Evolutionary conservation across 2,888 invertebrate genomes (phyloP).

Genomic region (Anthophora plumipes): DNA sequence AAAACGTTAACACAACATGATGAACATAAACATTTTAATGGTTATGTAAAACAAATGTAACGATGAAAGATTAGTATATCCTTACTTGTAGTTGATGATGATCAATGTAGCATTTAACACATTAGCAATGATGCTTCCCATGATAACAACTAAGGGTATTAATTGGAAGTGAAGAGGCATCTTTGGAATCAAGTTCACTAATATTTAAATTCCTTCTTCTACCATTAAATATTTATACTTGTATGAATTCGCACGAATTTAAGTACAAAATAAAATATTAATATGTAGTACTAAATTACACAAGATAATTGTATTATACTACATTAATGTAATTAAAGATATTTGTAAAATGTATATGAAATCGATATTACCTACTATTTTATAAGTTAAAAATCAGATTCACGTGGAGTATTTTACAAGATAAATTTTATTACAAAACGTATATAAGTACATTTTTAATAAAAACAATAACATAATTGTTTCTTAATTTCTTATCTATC

Average conservation of each 20-base stretch:
- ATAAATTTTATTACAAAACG: conserved; percentile 59
- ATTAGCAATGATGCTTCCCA: conserved; percentile 39
- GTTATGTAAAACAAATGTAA: conserved; percentile 39
- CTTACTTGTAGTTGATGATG: conserved; percentile 47
- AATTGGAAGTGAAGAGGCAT: conserved; percentile 37
- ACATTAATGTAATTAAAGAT: conserved; percentile 27
- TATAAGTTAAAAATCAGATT: conserved; percentile 44
- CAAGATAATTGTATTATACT: conserved; percentile 9
- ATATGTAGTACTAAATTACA: conserved; percentile 22
- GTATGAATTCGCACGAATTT: conserved; percentile 14
- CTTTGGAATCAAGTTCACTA: conserved; percentile 40
- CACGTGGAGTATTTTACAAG: conserved; percentile 41
- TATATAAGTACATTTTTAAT: conserved; percentile 59
- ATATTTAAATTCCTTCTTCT: conserved; percentile 25
- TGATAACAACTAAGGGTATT: conserved; percentile 41
- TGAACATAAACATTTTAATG: conserved; percentile 30
- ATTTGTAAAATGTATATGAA: conserved; percentile 19
- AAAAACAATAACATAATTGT: conserved; percentile 49
- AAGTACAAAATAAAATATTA: conserved; percentile 10
- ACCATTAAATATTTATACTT: conserved; percentile 28
- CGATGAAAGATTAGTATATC: conserved; percentile 44
- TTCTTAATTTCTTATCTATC: conserved; percentile 40
- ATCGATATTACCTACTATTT: conserved; percentile 27
- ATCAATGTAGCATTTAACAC: conserved; percentile 39
- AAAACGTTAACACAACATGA: not conserved